Conservation (phyloP, 2,113 vertebrate species). For the mouse (Mus musculus) region GRCm39 chr9:103990001-103990500, state of each 20-base stretch:
- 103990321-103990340: background rate
- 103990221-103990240: no score
- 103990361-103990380: background rate
- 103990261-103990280: background rate
- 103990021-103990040: constrained; percentile 21
- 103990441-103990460: background rate
- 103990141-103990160: no score
- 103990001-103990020: constrained; percentile 33
- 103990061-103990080: background rate
- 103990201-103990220: no score
- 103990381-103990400: background rate
- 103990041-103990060: background rate
- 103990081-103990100: no score
- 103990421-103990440: background rate
- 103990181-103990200: no score
- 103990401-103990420: background rate
- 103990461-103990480: background rate
- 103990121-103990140: no score
- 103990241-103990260: no score
- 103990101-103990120: no score
- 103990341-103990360: background rate
- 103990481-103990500: background rate
- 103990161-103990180: no score
- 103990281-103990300: background rate
- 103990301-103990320: background rate